phyloP scores from a whole-genome alignment of 2,797 vertebrate species.

The Nannoperca australis region DNA sequence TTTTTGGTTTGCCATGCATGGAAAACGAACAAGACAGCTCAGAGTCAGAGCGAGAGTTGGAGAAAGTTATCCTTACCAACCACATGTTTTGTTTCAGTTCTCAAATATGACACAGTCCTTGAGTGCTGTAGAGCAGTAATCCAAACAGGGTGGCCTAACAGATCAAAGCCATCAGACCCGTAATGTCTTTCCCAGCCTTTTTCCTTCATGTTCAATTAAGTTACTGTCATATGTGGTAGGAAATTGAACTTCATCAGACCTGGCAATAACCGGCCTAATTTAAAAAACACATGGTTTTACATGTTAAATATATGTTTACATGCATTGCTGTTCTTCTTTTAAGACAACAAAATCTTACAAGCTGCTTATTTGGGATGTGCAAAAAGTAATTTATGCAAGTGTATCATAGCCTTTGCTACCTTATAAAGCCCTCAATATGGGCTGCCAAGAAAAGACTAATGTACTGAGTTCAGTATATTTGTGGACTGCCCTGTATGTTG shows the following conservation, averaged over 20 bases:
- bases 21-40: conserved; percentile 44
- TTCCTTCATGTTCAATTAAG: conserved; percentile 74
- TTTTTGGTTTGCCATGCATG: conserved; percentile 49
- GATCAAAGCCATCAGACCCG: conserved; percentile 74
- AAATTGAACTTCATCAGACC: conserved; percentile 64
- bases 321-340: conserved; percentile 34
- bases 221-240: conserved; percentile 70
- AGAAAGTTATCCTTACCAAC: conserved; percentile 54
- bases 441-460: conserved; percentile 36
- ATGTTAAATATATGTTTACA: conserved; percentile 57
- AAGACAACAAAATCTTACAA: conserved; percentile 8
- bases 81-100: conserved; percentile 77
- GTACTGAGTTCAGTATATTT: background rate
- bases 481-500: conserved; percentile 13
- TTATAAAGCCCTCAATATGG: conserved; percentile 19
- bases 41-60: conserved; percentile 23
- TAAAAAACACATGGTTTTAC: conserved; percentile 63
- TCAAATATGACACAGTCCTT: conserved; percentile 73
- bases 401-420: conserved; percentile 7
- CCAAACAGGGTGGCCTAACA: conserved; percentile 66
- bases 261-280: conserved; percentile 49
- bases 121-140: conserved; percentile 63
- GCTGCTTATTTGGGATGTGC: conserved; percentile 19
- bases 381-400: background rate
- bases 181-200: conserved; percentile 79